Percentiles rank a stretch among this genome's conserved stretches.
Conservation (phyloP, 2,797 vertebrate species). For the Mormyrops attenuatus region DNA sequence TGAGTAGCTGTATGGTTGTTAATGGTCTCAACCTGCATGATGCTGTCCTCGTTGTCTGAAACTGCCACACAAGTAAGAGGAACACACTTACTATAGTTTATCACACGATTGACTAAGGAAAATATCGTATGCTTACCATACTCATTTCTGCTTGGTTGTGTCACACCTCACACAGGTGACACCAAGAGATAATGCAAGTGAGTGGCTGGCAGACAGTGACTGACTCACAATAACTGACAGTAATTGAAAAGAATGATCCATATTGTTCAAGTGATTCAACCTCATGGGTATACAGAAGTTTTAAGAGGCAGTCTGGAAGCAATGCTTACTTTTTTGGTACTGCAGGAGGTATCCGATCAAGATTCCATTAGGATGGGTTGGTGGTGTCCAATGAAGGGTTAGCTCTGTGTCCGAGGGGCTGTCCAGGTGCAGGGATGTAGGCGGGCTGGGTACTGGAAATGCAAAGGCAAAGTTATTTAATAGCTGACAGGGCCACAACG, state of each 20-base stretch:
- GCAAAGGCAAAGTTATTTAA: not conserved
- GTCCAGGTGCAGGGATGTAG: slow-evolving; percentile 61
- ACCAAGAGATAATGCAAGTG: not conserved
- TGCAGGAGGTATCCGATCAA: slow-evolving; percentile 68
- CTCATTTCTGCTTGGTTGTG: not conserved
- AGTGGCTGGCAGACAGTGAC: not conserved
- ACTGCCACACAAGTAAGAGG: slow-evolving; percentile 36
- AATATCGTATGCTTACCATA: not conserved
- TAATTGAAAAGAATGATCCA: not conserved
- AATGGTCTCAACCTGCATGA: slow-evolving; percentile 53
- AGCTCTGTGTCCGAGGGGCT: slow-evolving; percentile 74
- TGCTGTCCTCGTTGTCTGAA: slow-evolving; percentile 53
- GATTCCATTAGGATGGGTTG: slow-evolving; percentile 66
- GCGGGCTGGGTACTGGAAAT: slow-evolving; percentile 70
- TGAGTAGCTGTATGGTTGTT: slow-evolving; percentile 45
- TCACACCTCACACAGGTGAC: not conserved
- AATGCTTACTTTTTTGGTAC: slow-evolving; percentile 64
- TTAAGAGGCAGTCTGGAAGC: not conserved
- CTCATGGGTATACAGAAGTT: not conserved
- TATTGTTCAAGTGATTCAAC: not conserved
- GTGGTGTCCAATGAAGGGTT: slow-evolving; percentile 69
- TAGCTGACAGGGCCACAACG: not conserved
- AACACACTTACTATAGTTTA: not conserved
- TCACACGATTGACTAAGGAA: not conserved
- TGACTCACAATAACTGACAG: not conserved